Conservation (phyloP, 2,113 vertebrate genomes). For the zebrafish (Danio rerio) region GRCz12tu NC_133194.1:17411001-17411500, state of each 20-base stretch:
- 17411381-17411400: neutral
- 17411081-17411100: too few relatives aligned
- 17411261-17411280: neutral
- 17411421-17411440: neutral
- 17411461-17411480: conserved; percentile 28
- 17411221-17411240: neutral
- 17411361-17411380: neutral
- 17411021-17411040: too few relatives aligned
- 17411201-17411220: too few relatives aligned
- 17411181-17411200: too few relatives aligned
- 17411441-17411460: neutral
- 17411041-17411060: too few relatives aligned
- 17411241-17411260: neutral
- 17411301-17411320: neutral
- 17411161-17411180: too few relatives aligned
- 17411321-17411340: neutral
- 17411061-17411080: too few relatives aligned
- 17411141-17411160: too few relatives aligned
- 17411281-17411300: neutral
- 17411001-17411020: too few relatives aligned
- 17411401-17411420: neutral
- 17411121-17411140: too few relatives aligned
- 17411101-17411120: too few relatives aligned
- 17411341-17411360: neutral
- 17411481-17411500: conserved; percentile 35